Percentiles rank a stretch among this genome's conserved stretches.
Conservation (phyloP, 1,140 invertebrate genomes). For the Ylistrum balloti region DNA sequence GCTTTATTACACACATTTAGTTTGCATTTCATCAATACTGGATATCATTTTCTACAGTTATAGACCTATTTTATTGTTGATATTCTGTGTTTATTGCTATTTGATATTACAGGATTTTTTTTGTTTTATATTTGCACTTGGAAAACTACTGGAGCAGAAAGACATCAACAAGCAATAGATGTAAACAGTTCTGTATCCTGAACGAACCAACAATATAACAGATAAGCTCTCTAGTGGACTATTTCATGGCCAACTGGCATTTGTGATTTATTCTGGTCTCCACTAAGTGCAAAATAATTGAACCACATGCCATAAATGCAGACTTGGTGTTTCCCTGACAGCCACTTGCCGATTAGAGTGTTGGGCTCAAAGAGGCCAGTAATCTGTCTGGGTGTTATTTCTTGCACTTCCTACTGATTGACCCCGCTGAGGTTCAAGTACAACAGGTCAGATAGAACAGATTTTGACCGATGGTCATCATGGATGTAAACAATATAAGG, state of each 20-base stretch:
- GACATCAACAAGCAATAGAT: background rate
- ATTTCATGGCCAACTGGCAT: slow-evolving; percentile 38
- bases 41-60: background rate
- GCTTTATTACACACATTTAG: background rate
- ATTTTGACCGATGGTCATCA: background rate
- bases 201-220: background rate
- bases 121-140: slow-evolving; percentile 9
- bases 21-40: background rate
- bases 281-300: slow-evolving; percentile 3
- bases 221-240: background rate
- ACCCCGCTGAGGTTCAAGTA: background rate
- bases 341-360: background rate
- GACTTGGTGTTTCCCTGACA: background rate
- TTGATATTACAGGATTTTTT: background rate
- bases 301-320: background rate
- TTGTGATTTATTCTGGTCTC: background rate
- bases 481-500: background rate
- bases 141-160: background rate
- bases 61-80: background rate
- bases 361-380: background rate
- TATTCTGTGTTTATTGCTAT: background rate
- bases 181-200: background rate
- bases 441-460: background rate
- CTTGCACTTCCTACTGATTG: background rate
- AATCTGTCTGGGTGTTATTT: background rate